Conservation (phyloP, 2,113 vertebrate genomes). For the Lathamus discolor region DNA sequence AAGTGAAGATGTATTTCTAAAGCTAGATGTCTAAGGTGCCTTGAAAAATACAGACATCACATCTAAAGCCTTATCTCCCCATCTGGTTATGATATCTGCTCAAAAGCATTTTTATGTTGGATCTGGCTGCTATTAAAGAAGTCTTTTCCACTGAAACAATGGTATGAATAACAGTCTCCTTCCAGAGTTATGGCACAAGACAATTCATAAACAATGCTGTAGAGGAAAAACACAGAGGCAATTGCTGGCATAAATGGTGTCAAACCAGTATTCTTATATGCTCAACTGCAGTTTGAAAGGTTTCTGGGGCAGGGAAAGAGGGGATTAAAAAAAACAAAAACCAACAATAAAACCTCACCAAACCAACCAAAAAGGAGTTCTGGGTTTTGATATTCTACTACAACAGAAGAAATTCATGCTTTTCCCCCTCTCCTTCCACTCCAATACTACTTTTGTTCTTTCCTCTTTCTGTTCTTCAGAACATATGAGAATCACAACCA, state of each 20-base stretch:
- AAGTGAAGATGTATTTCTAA: neutral
- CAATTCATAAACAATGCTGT: neutral
- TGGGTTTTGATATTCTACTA: neutral
- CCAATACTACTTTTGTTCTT: neutral
- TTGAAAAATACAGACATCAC: neutral
- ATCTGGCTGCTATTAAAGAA: neutral
- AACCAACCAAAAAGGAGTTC: neutral
- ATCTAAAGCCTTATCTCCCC: neutral
- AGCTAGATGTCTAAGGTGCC: neutral
- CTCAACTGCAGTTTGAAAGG: neutral
- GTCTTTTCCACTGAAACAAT: neutral
- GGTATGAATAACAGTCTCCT: neutral
- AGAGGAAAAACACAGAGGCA: neutral
- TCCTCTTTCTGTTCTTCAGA: neutral
- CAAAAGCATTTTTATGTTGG: neutral
- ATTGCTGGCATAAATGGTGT: neutral
- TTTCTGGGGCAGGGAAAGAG: neutral
- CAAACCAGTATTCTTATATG: neutral
- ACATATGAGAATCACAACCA: neutral
- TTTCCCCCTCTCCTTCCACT: neutral
- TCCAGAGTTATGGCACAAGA: neutral
- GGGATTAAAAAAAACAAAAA: neutral
- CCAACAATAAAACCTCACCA: neutral
- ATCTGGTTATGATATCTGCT: neutral
- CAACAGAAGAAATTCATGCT: neutral